These are phyloP conservation scores for Tridacna crocea DNA, from an alignment of 2,888 invertebrate species.

Conservation along the genomic window DNA sequence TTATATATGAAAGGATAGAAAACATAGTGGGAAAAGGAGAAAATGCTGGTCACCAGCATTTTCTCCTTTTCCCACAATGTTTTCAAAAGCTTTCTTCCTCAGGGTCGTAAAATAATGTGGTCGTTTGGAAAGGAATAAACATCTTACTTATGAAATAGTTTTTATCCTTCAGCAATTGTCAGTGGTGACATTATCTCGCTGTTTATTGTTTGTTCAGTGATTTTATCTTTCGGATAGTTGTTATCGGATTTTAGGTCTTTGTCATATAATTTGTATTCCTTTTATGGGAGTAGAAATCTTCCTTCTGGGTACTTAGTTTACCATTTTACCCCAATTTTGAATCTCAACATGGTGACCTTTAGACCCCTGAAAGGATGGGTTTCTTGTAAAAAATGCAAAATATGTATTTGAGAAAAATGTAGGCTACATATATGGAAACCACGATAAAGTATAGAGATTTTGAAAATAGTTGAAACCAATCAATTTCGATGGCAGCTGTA, in stretches of 20 bases:
- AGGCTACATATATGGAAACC: no score
- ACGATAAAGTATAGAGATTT: no score
- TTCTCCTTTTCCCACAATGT: no score
- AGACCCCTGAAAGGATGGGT: no score
- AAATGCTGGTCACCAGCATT: no score
- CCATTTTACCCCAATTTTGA: neutral
- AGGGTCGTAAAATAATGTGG: no score
- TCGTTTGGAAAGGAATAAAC: neutral
- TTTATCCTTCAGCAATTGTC: neutral
- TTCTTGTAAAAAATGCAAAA: no score
- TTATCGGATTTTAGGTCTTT: slow-evolving; percentile 12
- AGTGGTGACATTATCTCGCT: slow-evolving; percentile 11
- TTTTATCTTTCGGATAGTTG: slow-evolving; percentile 17
- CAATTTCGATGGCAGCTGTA: neutral
- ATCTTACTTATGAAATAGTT: neutral
- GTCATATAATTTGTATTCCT: slow-evolving; percentile 21
- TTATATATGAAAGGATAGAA: no score
- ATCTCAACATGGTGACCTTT: neutral
- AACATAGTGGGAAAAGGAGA: no score
- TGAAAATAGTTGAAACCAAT: no score
- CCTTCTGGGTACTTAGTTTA: neutral
- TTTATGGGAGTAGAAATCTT: slow-evolving; percentile 7
- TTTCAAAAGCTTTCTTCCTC: no score
- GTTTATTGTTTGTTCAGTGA: slow-evolving; percentile 17
- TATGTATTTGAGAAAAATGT: no score